Base-by-base conservation (phyloP, 1,140 invertebrate species). In the Hetaerina americana region DNA sequence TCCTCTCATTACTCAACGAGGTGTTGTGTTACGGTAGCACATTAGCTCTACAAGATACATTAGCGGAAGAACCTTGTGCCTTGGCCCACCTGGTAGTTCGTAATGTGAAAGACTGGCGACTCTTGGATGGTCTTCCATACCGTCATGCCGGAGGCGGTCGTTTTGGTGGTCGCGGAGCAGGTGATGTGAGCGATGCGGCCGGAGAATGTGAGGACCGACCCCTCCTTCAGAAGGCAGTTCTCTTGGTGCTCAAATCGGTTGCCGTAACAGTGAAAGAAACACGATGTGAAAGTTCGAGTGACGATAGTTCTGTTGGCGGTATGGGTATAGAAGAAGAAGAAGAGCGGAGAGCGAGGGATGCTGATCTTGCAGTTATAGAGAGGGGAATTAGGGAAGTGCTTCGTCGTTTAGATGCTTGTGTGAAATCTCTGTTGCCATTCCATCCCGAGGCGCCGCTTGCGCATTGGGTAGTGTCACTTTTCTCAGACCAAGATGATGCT, bases 191-290 rank as follows among this genome's bases (percentile, higher is more conserved):
- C 22, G 40, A 57, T 18, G 22, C 22, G 40, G 76, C 72, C n/a
- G 74, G 70, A 40, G 70, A 49, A 49, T 68, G n/a, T 26, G 85
- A 86, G 3, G 86, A 87, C 74, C 78, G 82, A 49, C 84, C 91
- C 0, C 83, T 94, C 74, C 79, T 95, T 24, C 92, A 95, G 77
- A 92, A 93, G 81, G 89, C 93, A 81, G 90, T 92, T 6, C 80
- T 95, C 1, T 80, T 95, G 68, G 91, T 95, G 71, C 81, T 95
- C 12, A 95, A 95, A 82, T 92, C 91, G 69, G 90, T 95, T 57
- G 93, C 93, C 5, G 91, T 95, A 0, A 95, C 92, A 0, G 92
- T 95, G 0, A 94, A 94, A 78, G 92, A 94, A 78, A 93, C 93
- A 74, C 84, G 91, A 71, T 92, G 90, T 76, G 92, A 94, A 80